A percentile compares a stretch with the other conserved stretches of the same genome.
Evolutionary conservation across 2,888 invertebrate species (phyloP).

Genomic region (Stenotaenia linearis): DNA sequence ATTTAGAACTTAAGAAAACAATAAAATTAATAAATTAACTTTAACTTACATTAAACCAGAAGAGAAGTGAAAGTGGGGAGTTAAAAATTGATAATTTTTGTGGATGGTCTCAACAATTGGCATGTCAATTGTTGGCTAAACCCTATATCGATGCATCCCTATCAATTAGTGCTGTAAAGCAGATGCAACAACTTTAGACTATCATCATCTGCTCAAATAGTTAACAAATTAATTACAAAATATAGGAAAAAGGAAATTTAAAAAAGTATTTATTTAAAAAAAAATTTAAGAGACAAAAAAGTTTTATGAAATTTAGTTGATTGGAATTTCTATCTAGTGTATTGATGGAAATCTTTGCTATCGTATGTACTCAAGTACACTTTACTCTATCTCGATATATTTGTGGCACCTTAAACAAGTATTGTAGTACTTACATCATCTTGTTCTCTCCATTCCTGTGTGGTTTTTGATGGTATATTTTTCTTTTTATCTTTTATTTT

Average conservation of each 20-base stretch:
- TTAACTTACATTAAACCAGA: too few relatives aligned
- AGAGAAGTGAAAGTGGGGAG: too few relatives aligned
- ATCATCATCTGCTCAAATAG: neutral
- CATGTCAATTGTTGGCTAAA: too few relatives aligned
- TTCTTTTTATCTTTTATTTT: neutral
- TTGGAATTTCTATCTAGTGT: slow-evolving; percentile 10
- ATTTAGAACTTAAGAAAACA: too few relatives aligned
- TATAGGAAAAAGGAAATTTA: neutral
- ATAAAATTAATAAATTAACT: too few relatives aligned
- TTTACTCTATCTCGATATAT: neutral
- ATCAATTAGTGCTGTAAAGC: too few relatives aligned
- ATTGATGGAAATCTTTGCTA: slow-evolving; percentile 7
- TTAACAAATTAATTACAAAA: neutral
- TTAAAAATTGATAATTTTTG: too few relatives aligned
- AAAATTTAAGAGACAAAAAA: neutral
- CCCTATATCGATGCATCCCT: too few relatives aligned
- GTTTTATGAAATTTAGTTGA: neutral
- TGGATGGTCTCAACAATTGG: too few relatives aligned
- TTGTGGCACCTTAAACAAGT: neutral
- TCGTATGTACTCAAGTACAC: slow-evolving; percentile 15
- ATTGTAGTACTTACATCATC: neutral
- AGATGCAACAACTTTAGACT: neutral
- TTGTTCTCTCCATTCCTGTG: neutral
- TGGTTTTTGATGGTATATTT: neutral
- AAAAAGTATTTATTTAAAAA: neutral